Evolutionary conservation across 2,888 invertebrate genomes (phyloP), one percentile per base, ranked within the genome.

Genomic region (Ecliptopera silaceata): DNA sequence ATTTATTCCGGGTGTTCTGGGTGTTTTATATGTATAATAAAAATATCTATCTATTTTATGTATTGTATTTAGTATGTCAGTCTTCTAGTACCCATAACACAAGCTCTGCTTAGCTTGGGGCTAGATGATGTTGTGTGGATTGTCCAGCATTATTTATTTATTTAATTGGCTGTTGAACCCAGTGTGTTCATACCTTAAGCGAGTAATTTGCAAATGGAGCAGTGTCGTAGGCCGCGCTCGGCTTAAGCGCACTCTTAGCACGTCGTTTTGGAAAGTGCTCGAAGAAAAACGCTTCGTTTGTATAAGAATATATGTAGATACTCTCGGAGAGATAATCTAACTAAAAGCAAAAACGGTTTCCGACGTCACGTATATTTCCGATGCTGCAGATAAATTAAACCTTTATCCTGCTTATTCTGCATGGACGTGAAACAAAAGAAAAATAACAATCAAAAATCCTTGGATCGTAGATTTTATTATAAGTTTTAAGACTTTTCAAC

Each of bases 181-280:
- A 13, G 36, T 44, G 18, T 36, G 26, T 11, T 13, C 18, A 1
- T 2, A 4, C 2, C 44, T 5, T 69, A 66, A 77, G 73, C 75
- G 75, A 85, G 79, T 87, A 86, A 90, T 90, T 89, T 88, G 86
- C 88, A 90, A 90, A 90, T 89, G 90, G 88, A 84, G 78, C 75
- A 82, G 82, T 84, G 86, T 84, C 84, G 84, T 82, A 79, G 84
- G 86, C 83, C 72, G 72, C 76, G 81, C 84, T 88, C 84, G 82
- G 86, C 87, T 88, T 86, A 87, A 85, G 81, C 80, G 81, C 75
- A 79, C 80, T 80, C 80, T 86, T 80, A 80, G 80, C 76, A 72
- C 73, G 61, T 71, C 78, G 77, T 77, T 79, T 72, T 66, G 64
- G 68, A 66, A 72, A 78, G 77, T 77, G 79, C 74, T 74, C 69